Conservation (phyloP, 1,140 invertebrate genomes). For the Eubasilissa regina region DNA sequence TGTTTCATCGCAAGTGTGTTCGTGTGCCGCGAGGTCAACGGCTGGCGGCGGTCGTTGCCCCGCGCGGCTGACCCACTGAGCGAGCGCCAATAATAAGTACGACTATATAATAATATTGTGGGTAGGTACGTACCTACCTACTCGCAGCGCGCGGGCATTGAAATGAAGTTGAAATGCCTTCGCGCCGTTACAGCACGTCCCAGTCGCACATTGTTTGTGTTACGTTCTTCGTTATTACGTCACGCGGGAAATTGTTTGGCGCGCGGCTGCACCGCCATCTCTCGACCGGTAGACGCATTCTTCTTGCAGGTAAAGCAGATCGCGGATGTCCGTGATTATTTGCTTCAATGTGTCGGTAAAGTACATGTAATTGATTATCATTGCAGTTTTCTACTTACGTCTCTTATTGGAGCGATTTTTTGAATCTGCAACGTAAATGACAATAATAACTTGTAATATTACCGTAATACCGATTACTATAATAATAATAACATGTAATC, state of each 20-base stretch:
- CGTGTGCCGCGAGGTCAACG: slow-evolving; percentile 71
- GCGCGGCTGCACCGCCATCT: slow-evolving; percentile 13
- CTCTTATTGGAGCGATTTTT: not conserved
- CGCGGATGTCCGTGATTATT: not conserved
- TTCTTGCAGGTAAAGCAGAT: slow-evolving; percentile 29
- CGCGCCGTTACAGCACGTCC: slow-evolving; percentile 25
- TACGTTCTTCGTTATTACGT: slow-evolving; percentile 17
- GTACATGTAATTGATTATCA: no score
- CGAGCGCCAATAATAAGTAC: slow-evolving; percentile 57
- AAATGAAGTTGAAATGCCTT: slow-evolving; percentile 4
- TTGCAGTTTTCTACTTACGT: no score
- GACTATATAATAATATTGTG: slow-evolving; percentile 6
- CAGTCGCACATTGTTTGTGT: slow-evolving; percentile 12
- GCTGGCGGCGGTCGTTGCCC: slow-evolving; percentile 73
- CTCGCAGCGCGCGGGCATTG: not conserved
- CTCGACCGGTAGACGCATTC: not conserved
- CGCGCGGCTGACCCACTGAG: slow-evolving; percentile 74
- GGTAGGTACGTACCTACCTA: not conserved
- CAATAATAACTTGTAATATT: not conserved
- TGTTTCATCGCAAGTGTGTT: slow-evolving; percentile 8
- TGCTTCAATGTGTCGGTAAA: no score
- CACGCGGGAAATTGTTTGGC: slow-evolving; percentile 19
- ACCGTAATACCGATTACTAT: no score
- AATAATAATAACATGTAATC: no score
- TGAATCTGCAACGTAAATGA: not conserved